These are phyloP conservation scores for Hydractinia echinata DNA, from an alignment of 30 jellyfish, hydroid and myxozoan genomes.

Conservation along the genomic window DNA sequence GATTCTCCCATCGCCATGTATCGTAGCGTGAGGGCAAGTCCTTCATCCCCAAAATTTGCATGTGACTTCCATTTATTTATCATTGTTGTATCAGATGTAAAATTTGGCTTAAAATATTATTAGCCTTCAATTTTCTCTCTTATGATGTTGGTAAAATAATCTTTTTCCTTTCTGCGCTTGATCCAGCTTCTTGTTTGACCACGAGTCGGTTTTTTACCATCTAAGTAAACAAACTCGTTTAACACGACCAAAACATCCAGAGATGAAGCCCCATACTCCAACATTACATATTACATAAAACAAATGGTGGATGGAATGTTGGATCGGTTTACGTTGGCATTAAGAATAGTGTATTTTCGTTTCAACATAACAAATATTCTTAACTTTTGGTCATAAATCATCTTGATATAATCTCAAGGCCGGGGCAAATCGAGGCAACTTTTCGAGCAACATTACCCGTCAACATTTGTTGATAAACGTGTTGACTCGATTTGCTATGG, in stretches of 20 bases:
- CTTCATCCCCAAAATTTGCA: slow-evolving; percentile 16
- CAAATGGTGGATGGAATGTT: too few species aligned
- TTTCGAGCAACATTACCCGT: too few species aligned
- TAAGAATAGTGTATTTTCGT: too few species aligned
- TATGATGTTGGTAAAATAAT: slow-evolving; percentile 26
- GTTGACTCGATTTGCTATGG: too few species aligned
- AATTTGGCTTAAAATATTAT: slow-evolving; percentile 11
- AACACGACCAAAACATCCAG: not conserved
- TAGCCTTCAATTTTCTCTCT: slow-evolving; percentile 34
- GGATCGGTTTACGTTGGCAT: too few species aligned
- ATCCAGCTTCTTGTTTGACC: slow-evolving; percentile 40
- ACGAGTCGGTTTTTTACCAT: not conserved
- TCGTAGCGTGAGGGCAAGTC: slow-evolving; percentile 38
- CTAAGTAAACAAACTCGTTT: not conserved
- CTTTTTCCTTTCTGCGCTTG: slow-evolving; percentile 26
- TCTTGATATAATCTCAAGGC: too few species aligned
- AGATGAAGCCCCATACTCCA: too few species aligned
- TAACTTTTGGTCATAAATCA: too few species aligned
- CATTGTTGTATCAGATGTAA: slow-evolving; percentile 15
- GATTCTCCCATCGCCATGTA: slow-evolving; percentile 40
- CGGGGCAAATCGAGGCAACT: too few species aligned
- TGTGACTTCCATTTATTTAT: not conserved
- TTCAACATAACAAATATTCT: too few species aligned
- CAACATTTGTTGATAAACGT: too few species aligned
- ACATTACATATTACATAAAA: too few species aligned